Evolutionary conservation across 2,888 invertebrate species (phyloP).

Genomic region (Coenonympha arcania): DNA sequence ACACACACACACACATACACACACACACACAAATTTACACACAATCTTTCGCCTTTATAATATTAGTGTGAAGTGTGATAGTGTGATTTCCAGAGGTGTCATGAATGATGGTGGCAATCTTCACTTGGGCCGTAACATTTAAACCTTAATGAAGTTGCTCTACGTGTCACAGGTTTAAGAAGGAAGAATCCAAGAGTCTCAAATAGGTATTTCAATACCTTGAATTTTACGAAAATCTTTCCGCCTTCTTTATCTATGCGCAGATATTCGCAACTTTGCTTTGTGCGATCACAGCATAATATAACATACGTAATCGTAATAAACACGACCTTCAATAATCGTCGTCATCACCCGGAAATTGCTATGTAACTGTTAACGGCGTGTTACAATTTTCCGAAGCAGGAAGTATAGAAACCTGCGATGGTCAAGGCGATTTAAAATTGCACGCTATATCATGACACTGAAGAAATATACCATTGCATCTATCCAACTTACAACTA

Average conservation of each 20-base stretch:
- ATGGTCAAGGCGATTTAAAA: constrained; percentile 60
- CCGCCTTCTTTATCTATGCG: constrained; percentile 14
- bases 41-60: no score
- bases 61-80: no score
- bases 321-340: constrained; percentile 52
- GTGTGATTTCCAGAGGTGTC: no score
- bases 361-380: constrained; percentile 53
- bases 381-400: constrained; percentile 69
- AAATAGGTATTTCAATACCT: no score
- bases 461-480: not conserved
- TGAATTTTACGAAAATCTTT: constrained; percentile 12
- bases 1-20: no score
- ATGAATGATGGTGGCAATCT: no score
- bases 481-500: not conserved
- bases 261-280: constrained; percentile 13
- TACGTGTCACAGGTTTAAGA: no score
- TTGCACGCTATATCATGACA: constrained; percentile 32
- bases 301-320: constrained; percentile 38
- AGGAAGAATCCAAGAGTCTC: no score
- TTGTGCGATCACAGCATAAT: constrained; percentile 34
- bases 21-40: no score
- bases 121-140: no score
- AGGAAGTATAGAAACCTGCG: constrained; percentile 57
- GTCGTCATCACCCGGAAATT: constrained; percentile 67
- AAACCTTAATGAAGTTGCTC: no score